phyloP scores from a whole-genome alignment of 1,140 invertebrate species.

The Hylaeus anthracinus region DNA sequence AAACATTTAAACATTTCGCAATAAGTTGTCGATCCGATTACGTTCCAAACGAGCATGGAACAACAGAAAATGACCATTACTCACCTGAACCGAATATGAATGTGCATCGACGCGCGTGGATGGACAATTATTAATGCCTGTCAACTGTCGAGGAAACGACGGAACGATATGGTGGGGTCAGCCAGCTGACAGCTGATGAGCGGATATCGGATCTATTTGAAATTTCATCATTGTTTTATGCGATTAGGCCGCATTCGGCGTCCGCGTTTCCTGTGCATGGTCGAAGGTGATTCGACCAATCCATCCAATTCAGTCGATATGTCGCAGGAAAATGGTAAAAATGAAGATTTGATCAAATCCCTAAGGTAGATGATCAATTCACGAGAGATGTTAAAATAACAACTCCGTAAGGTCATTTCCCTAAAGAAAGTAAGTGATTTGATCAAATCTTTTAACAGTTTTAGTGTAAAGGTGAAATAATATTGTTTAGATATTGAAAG shows the following conservation, averaged over 20 bases:
- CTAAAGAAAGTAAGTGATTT: neutral
- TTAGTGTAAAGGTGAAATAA: no score
- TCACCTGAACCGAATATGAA: neutral
- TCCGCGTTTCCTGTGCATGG: neutral
- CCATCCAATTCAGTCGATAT: neutral
- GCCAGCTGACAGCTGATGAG: slow-evolving; percentile 14
- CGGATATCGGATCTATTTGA: slow-evolving; percentile 34
- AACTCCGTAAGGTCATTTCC: no score
- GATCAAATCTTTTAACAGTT: no score
- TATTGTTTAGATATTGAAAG: no score
- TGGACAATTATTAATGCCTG: slow-evolving; percentile 39
- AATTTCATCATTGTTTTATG: slow-evolving; percentile 35
- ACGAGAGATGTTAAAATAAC: no score
- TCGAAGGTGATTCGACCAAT: slow-evolving; percentile 16
- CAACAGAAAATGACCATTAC: slow-evolving; percentile 14
- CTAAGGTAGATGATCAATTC: no score
- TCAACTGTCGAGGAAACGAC: slow-evolving; percentile 36
- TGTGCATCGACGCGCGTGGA: neutral
- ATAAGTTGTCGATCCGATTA: neutral
- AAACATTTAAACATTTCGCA: neutral
- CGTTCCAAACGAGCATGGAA: neutral
- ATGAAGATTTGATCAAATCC: no score
- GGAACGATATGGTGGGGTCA: slow-evolving; percentile 4
- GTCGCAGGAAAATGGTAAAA: neutral
- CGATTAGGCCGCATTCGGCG: neutral